phyloP scores from a whole-genome alignment of 2,113 vertebrate genomes.

The Galeopterus variegatus region DNA sequence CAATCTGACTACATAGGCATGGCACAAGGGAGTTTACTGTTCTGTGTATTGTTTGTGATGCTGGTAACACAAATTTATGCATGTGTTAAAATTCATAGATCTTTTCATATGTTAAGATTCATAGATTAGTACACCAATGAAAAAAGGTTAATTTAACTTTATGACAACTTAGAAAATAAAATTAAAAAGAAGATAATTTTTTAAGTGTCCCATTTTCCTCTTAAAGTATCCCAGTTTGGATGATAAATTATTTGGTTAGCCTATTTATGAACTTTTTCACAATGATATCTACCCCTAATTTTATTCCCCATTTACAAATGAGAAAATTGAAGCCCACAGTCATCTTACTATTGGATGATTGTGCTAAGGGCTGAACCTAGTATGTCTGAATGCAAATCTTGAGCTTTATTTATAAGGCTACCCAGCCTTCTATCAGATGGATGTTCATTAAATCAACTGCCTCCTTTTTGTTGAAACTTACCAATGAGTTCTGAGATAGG shows the following conservation, averaged over 20 bases:
- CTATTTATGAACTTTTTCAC: not conserved
- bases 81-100: not conserved
- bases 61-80: not conserved
- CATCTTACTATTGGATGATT: not conserved
- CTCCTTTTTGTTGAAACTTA: not conserved
- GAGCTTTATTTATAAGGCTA: not conserved
- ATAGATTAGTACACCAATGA: not conserved
- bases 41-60: not conserved
- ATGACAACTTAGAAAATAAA: not conserved
- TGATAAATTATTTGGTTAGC: not conserved
- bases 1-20: not conserved
- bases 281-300: not conserved
- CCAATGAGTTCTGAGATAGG: not conserved
- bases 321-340: not conserved
- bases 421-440: not conserved
- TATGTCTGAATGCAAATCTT: not conserved
- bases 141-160: constrained; percentile 30
- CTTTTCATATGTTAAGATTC: not conserved
- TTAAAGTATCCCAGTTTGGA: not conserved
- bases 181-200: not conserved
- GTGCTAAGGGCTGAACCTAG: not conserved
- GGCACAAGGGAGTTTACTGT: not conserved
- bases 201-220: not conserved
- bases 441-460: not conserved
- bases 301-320: not conserved